Evolutionary conservation across 2,113 vertebrate genomes (phyloP).

Genomic region (Pseudonaja textilis): DNA sequence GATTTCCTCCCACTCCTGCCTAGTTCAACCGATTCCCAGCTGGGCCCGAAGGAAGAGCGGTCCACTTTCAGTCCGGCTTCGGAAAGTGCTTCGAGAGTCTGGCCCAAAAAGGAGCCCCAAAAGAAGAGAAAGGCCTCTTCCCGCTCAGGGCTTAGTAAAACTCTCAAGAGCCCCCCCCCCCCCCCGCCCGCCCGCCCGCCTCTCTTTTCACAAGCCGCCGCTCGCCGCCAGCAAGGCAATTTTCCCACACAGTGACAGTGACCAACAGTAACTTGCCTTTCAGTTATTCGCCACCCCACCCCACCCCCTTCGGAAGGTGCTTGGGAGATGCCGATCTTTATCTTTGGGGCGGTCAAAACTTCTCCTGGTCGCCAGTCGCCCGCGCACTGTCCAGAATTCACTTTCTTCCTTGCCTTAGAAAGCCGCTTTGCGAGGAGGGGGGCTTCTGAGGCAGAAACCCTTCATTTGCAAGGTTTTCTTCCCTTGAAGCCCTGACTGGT

Average conservation of each 20-base stretch:
- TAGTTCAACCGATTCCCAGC: conserved; percentile 63
- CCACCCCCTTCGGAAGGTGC: too few relatives aligned
- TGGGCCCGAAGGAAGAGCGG: conserved; percentile 57
- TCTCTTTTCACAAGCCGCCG: neutral
- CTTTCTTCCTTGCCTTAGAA: neutral
- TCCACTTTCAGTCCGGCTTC: conserved; percentile 15
- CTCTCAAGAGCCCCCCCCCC: too few relatives aligned
- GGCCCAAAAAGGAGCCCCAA: neutral
- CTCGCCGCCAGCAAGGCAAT: neutral
- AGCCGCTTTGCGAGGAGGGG: too few relatives aligned
- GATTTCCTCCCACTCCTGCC: conserved; percentile 63
- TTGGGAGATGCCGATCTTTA: neutral
- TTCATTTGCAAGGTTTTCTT: neutral
- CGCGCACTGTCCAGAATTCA: neutral
- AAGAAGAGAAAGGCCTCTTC: neutral
- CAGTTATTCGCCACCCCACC: neutral
- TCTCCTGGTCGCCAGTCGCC: neutral
- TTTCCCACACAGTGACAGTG: neutral
- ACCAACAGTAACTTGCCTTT: neutral
- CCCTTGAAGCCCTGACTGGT: neutral
- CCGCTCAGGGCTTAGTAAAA: neutral
- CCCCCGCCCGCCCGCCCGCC: accelerated
- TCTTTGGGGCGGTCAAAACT: neutral
- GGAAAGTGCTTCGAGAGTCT: conserved; percentile 54
- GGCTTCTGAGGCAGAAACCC: neutral